These are phyloP conservation scores for Thecophora atra DNA, from an alignment of 2,888 invertebrate genomes.

Conservation along the genomic window DNA sequence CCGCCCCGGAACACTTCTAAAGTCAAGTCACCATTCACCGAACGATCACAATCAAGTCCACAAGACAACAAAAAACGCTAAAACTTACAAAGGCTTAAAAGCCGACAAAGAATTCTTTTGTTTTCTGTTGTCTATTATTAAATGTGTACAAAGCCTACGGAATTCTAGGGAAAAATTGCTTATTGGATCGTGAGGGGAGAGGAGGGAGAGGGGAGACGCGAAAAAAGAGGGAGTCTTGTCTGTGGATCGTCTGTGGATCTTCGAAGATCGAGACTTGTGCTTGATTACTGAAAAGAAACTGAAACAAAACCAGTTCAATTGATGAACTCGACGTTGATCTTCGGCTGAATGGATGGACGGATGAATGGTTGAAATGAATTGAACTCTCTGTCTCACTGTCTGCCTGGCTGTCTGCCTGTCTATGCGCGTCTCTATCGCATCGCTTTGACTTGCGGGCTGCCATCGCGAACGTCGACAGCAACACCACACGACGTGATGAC, in stretches of 20 bases:
- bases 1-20: too few species aligned
- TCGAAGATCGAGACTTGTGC: background rate
- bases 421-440: background rate
- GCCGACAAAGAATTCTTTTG: slow-evolving; percentile 1
- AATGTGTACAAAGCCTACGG: background rate
- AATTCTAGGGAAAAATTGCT: background rate
- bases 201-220: too few species aligned
- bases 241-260: background rate
- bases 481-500: slow-evolving; percentile 5
- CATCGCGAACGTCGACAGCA: background rate
- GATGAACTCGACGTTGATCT: background rate
- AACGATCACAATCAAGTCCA: background rate
- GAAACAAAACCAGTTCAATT: background rate
- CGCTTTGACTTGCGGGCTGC: background rate
- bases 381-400: background rate
- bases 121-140: background rate
- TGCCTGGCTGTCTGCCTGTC: background rate
- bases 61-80: too few species aligned
- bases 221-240: too few species aligned
- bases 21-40: background rate
- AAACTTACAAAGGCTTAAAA: background rate
- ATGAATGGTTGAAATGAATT: background rate
- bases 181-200: background rate
- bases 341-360: background rate
- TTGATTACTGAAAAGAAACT: background rate